Evolutionary conservation across 2,113 vertebrate genomes (phyloP), one percentile per base, ranked within the genome.

Genomic region (Thunnus maccoyii): DNA sequence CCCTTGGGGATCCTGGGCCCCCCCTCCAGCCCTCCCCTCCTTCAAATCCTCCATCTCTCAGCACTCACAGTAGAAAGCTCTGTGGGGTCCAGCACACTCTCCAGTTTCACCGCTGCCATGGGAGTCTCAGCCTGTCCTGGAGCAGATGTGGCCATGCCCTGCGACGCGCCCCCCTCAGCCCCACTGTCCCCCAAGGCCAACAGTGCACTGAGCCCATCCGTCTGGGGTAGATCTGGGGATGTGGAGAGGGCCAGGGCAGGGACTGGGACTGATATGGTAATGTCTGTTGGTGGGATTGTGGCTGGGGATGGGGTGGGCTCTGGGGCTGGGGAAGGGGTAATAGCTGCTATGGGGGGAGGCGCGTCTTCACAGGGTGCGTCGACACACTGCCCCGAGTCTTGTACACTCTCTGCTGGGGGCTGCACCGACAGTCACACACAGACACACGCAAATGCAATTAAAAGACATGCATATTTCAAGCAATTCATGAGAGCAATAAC

Each of bases 51-150:
- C 95, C 94, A 95, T 96, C 95, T 96, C 95, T 96, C 95, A 96
- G 95, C 96, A 97, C 97, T 99, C 96, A 99, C 98, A 94, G 98
- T 99, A 96, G 98, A 98, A 97, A 99, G 96, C 89, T 99, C 97
- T 85, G 96, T 96, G 90, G 97, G 96, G 93, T 99, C 97, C 96
- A 97, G 95, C 90, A 97, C 96, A 90, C 88, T 95, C 92, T 97
- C 97, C 93, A 94, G 85, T 95, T 95, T 96, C 92, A 91, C 79
- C 91, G 90, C 92, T 84, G 94, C 94, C 88, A 88, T 86, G 88
- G 90, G 91, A 90, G 94, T 85, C 86, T 66, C 90, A 82, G 93
- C 82, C 79, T 46, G 84, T 77, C 94, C 94, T 81, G 94, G 74
- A 93, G 89, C 81, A 92, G 92, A 94, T 91, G 84, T 89, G 92